Percentiles rank a stretch among this genome's conserved stretches.
These are phyloP conservation scores for Vidua chalybeata DNA, from an alignment of 2,113 vertebrate species.

Conservation along the genomic window DNA sequence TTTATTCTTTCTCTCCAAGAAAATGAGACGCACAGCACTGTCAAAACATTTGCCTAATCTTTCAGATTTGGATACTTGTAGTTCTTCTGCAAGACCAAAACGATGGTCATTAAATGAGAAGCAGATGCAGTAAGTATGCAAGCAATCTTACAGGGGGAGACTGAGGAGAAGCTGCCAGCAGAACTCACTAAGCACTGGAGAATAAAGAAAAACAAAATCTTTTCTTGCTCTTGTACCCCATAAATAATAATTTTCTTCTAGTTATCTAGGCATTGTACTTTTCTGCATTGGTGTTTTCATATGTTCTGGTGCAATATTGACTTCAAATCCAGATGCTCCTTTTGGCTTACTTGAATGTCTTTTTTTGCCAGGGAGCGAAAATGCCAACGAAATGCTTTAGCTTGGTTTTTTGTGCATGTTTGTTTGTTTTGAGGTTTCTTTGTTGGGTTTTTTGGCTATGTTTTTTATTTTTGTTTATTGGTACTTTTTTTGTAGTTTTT, in stretches of 20 bases:
- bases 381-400: constrained; percentile 38
- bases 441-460: not conserved
- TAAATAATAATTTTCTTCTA: constrained; percentile 66
- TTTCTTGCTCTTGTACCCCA: constrained; percentile 60
- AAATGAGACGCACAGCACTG: constrained; percentile 62
- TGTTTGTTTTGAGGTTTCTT: not conserved
- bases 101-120: constrained; percentile 80
- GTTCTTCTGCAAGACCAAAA: constrained; percentile 74
- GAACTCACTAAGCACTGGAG: constrained; percentile 59
- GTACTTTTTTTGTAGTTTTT: not conserved
- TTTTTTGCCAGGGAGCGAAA: constrained; percentile 32
- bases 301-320: constrained; percentile 56
- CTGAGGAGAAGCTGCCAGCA: constrained; percentile 62
- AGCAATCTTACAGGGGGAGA: constrained; percentile 45
- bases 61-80: constrained; percentile 70
- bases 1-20: constrained; percentile 58
- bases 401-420: not conserved
- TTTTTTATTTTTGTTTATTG: not conserved
- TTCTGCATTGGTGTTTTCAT: constrained; percentile 61
- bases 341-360: constrained; percentile 60
- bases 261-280: constrained; percentile 63
- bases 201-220: constrained; percentile 66
- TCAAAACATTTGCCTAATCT: constrained; percentile 83
- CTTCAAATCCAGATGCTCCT: constrained; percentile 58
- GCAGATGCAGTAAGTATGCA: constrained; percentile 71